These are phyloP conservation scores for Drosophila algonquin DNA, from an alignment of 2,888 invertebrate species.

Conservation along the genomic window DNA sequence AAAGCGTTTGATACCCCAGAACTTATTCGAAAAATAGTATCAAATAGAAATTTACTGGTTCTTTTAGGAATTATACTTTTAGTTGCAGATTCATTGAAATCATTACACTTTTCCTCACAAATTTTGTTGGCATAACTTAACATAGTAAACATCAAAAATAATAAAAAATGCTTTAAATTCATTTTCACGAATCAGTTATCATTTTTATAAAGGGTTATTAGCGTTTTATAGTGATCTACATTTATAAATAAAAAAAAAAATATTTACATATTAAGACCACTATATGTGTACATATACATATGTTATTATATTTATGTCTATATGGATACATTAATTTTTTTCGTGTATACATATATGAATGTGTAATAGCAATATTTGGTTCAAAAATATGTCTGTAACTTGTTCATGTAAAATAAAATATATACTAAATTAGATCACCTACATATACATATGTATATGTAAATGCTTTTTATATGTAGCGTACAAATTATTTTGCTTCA, in stretches of 20 bases:
- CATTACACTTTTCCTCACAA: conserved; percentile 49
- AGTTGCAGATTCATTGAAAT: conserved; percentile 36
- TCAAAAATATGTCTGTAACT: conserved; percentile 54
- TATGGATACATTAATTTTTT: neutral
- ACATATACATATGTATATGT: conserved; percentile 14
- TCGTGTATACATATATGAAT: conserved; percentile 3
- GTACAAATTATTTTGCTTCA: conserved; percentile 54
- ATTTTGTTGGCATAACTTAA: conserved; percentile 45
- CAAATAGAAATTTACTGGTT: conserved; percentile 89
- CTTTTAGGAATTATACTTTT: conserved; percentile 83
- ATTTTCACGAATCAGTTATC: conserved; percentile 58
- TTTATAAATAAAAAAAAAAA: conserved; percentile 14
- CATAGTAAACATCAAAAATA: conserved; percentile 62
- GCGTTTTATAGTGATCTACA: conserved; percentile 23
- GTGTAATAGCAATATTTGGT: conserved; percentile 10
- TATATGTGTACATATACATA: neutral
- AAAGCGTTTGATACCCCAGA: conserved; percentile 83
- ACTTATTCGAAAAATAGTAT: conserved; percentile 89
- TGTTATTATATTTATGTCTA: neutral
- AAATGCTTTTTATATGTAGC: conserved; percentile 51
- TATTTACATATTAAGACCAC: conserved; percentile 12
- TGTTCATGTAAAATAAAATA: conserved; percentile 55
- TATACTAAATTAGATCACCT: conserved; percentile 36
- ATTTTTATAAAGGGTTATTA: conserved; percentile 44
- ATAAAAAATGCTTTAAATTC: conserved; percentile 63